Conservation (phyloP, 2,113 vertebrate species). For the Ceratotherium simum region DNA sequence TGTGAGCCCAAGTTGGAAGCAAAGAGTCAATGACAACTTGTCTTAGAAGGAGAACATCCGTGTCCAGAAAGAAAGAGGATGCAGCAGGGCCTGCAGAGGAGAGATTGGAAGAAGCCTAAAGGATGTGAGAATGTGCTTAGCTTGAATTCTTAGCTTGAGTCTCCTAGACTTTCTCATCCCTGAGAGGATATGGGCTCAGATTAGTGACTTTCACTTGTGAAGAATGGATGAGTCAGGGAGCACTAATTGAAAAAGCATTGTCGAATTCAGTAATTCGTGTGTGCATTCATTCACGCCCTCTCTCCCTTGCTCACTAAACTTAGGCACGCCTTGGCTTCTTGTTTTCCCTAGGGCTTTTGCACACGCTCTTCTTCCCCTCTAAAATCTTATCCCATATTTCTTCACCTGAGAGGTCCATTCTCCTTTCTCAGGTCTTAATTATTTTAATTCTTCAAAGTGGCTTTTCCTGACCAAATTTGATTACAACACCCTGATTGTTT, state of each 20-base stretch:
- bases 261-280: too few relatives aligned
- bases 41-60: background rate
- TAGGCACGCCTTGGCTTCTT: background rate
- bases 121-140: background rate
- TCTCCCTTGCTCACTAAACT: background rate
- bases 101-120: background rate
- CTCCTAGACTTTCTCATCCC: background rate
- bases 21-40: background rate
- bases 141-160: background rate
- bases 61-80: background rate
- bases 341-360: background rate
- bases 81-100: background rate
- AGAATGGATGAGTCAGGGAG: background rate
- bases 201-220: background rate
- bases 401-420: background rate
- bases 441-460: background rate
- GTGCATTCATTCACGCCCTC: background rate
- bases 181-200: background rate
- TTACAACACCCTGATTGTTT: background rate
- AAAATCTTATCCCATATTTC: background rate
- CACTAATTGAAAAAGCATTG: background rate
- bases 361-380: background rate
- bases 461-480: background rate
- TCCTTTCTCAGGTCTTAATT: background rate
- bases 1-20: background rate